Evolutionary conservation across 2,888 invertebrate species (phyloP), one percentile per base, ranked within the genome.

Genomic region (Hipparchia sbordonii): DNA sequence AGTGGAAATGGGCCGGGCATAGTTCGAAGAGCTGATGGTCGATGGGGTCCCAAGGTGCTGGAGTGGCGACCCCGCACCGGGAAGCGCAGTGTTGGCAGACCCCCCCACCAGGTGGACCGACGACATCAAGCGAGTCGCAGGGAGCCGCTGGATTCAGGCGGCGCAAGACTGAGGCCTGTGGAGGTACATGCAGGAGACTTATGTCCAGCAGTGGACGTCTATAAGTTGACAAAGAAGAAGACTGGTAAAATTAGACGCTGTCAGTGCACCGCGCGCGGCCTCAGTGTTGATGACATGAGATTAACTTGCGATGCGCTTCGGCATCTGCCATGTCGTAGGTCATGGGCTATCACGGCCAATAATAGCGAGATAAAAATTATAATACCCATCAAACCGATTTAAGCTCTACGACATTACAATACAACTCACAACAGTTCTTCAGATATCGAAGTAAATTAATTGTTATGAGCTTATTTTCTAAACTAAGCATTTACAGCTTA

Each of bases 261-360:
- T 9, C 57, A 54, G 23, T 52, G 54, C 68, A 23, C 69, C 54
- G 52, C 71, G 62, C 52, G 13, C 63, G 69, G 61, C 69, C 71
- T 69, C 66, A 57, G 72, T 69, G 69, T 71, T 69, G 73, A 72
- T 67, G 73, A 70, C 72, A 70, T 70, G 71, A 72, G 77, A 74
- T 75, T 72, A 71, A 71, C 71, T 71, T 69, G 54, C 74, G 66
- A 72, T 72, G 66, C 73, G 69, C 74, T 62, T 71, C 73, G 72
- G 66, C 74, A 70, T 73, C 77, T 71, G 72, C 65, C 74, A 75
- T 77, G 76, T 74, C 77, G 73, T 75, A 77, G 78, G 78, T 76
- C 78, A 76, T 71, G 78, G 76, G 78, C 77, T 78, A 78, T 78
- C 78, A 23, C 23, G 67, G 68, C 60, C 73, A 59, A 54, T 67